A percentile compares a stretch with the other conserved stretches of the same genome.
phyloP scores from a whole-genome alignment of 2,113 vertebrate genomes.

The Zapus hudsonius region DNA sequence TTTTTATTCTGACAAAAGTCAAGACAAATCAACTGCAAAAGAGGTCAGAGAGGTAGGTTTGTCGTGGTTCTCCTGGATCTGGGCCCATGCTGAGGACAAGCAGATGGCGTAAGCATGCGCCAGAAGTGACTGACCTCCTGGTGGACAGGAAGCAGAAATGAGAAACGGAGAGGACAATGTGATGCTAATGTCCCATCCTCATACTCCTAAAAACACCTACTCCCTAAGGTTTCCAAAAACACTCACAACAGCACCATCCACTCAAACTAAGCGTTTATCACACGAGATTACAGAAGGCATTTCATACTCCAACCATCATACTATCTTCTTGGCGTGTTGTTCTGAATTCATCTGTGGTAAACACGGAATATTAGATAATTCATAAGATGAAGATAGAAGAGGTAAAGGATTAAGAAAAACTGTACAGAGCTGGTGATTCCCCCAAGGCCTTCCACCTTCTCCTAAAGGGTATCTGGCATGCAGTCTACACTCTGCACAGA shows the following conservation, averaged over 20 bases:
- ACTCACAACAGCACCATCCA: too few species aligned
- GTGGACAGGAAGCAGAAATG: background rate
- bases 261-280: background rate
- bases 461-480: background rate
- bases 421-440: background rate
- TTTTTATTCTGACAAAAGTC: background rate
- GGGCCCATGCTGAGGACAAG: too few species aligned
- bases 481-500: background rate
- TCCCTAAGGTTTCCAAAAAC: background rate
- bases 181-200: background rate
- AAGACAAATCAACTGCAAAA: background rate
- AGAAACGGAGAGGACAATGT: background rate
- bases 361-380: background rate
- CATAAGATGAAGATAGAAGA: background rate
- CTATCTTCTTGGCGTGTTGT: background rate
- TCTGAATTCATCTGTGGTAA: background rate
- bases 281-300: too few species aligned
- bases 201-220: background rate
- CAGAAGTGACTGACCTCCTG: background rate
- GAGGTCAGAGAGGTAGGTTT: too few species aligned
- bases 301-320: too few species aligned
- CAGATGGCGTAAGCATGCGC: background rate
- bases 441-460: background rate
- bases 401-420: fast-evolving
- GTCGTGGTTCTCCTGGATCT: background rate